phyloP scores from a whole-genome alignment of 2,888 invertebrate genomes.

The Latrodectus elegans region DNA sequence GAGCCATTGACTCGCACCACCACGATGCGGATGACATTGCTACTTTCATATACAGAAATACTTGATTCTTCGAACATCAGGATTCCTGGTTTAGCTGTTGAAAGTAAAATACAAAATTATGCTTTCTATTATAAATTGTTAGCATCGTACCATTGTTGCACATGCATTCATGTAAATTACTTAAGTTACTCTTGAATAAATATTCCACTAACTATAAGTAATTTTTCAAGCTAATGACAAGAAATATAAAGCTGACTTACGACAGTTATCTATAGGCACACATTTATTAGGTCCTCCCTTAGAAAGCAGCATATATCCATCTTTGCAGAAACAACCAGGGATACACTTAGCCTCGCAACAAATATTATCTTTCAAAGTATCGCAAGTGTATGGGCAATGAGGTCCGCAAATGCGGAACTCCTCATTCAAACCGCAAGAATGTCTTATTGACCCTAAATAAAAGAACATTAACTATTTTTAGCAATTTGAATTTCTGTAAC shows the following conservation, averaged over 20 bases:
- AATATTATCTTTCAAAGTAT: slow-evolving; percentile 23
- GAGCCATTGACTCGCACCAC: slow-evolving; percentile 31
- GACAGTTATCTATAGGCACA: slow-evolving; percentile 20
- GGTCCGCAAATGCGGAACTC: slow-evolving; percentile 29
- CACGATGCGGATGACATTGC: background rate
- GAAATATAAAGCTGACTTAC: slow-evolving; percentile 22
- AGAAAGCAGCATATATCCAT: slow-evolving; percentile 26
- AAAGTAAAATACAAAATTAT: background rate
- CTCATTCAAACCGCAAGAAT: background rate
- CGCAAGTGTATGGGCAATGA: slow-evolving; percentile 32
- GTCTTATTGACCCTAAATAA: too few relatives aligned
- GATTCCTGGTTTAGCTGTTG: slow-evolving; percentile 20
- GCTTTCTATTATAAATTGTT: background rate
- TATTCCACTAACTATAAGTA: too few relatives aligned
- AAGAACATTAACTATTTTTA: too few relatives aligned
- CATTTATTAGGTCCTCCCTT: slow-evolving; percentile 9
- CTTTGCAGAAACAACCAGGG: slow-evolving; percentile 44
- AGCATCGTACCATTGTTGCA: too few relatives aligned
- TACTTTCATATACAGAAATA: background rate
- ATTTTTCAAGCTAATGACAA: background rate
- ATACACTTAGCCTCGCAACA: slow-evolving; percentile 38
- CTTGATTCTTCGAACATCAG: background rate
- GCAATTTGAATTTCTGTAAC: too few relatives aligned
- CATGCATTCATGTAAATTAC: too few relatives aligned
- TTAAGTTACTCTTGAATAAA: too few relatives aligned